Percentiles rank a stretch among this genome's conserved stretches.
These are phyloP conservation scores for Siniperca scherzeri DNA, from an alignment of 2,797 vertebrate species.

Conservation along the genomic window DNA sequence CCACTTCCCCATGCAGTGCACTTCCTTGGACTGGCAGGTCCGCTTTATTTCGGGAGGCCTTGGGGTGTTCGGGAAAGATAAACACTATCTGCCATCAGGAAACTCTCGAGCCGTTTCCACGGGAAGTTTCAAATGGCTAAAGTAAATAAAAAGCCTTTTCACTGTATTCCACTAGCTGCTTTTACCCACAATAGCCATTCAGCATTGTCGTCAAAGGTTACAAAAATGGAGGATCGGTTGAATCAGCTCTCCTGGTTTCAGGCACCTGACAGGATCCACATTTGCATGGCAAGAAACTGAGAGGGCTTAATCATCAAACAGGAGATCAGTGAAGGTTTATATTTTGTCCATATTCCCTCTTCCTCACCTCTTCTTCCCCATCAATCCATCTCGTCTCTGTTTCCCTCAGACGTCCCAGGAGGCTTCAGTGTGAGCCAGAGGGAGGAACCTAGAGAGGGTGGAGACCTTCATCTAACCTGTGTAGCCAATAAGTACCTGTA, in stretches of 20 bases:
- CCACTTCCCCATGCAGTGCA: conserved; percentile 83
- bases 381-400: conserved; percentile 25
- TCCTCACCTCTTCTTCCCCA: conserved; percentile 13
- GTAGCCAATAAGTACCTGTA: conserved; percentile 93
- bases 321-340: conserved; percentile 17
- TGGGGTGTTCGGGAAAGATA: conserved; percentile 99
- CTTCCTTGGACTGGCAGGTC: conserved; percentile 90
- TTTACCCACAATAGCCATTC: conserved; percentile 86
- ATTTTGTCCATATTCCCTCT: conserved; percentile 16
- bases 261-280: conserved; percentile 44
- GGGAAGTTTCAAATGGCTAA: conserved; percentile 99
- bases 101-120: conserved; percentile 98
- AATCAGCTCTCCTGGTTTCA: conserved; percentile 61
- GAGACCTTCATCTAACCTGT: conserved; percentile 91
- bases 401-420: conserved; percentile 88
- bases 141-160: conserved; percentile 97
- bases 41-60: conserved; percentile 99
- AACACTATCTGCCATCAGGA: conserved; percentile 99
- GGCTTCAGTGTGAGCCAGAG: conserved; percentile 89
- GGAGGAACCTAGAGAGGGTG: conserved; percentile 91
- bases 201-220: conserved; percentile 86
- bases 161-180: conserved; percentile 81
- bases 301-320: conserved; percentile 41
- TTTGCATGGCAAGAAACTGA: conserved; percentile 38
- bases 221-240: conserved; percentile 63